phyloP scores from a whole-genome alignment of 2,113 vertebrate species.

The Plotosus lineatus region DNA sequence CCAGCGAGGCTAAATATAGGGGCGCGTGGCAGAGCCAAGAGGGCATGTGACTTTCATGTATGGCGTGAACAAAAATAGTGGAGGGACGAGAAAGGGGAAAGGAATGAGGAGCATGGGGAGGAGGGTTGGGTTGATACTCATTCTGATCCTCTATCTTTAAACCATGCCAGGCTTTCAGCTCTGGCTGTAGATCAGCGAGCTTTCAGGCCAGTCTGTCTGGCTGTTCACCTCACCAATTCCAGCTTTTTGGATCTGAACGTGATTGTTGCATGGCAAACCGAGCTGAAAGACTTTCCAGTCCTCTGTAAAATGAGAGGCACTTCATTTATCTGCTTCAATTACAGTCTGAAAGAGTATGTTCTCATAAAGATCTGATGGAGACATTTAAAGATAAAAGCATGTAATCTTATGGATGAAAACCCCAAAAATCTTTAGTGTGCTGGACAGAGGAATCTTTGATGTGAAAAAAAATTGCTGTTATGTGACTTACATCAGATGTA shows the following conservation, averaged over 20 bases:
- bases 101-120: slow-evolving; percentile 13
- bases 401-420: not conserved
- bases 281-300: not conserved
- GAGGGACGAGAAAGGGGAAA: slow-evolving; percentile 24
- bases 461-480: too few relatives aligned
- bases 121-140: not conserved
- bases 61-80: slow-evolving; percentile 35
- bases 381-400: not conserved
- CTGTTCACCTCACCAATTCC: slow-evolving; percentile 34
- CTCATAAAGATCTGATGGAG: not conserved
- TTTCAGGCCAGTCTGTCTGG: slow-evolving; percentile 48
- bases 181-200: slow-evolving; percentile 34
- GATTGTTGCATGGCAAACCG: slow-evolving; percentile 3
- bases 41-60: slow-evolving; percentile 27
- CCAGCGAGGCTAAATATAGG: slow-evolving; percentile 51
- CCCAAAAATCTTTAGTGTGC: not conserved
- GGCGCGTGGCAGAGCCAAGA: slow-evolving; percentile 9
- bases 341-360: not conserved
- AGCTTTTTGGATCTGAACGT: not conserved
- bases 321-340: slow-evolving; percentile 3
- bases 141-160: slow-evolving; percentile 13
- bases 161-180: slow-evolving; percentile 9
- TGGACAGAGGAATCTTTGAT: not conserved
- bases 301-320: slow-evolving; percentile 37
- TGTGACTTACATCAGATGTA: too few relatives aligned